These are phyloP conservation scores for Engystomops pustulosus DNA, from an alignment of 2,113 vertebrate species.

Conservation along the genomic window DNA sequence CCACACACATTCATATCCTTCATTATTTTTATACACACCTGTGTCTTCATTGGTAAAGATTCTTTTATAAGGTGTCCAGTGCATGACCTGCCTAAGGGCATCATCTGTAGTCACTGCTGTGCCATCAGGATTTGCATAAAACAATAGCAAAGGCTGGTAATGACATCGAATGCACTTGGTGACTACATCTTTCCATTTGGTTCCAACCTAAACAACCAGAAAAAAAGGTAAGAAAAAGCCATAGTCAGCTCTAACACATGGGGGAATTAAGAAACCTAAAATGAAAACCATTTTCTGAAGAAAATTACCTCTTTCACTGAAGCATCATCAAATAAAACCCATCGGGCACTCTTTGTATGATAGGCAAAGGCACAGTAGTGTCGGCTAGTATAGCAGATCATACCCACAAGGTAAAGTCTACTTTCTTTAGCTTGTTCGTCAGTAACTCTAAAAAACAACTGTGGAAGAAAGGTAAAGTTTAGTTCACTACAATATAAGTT, in stretches of 20 bases:
- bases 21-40: constrained; percentile 72
- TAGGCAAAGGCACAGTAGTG: constrained; percentile 98
- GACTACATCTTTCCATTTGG: constrained; percentile 95
- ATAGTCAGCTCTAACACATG: no score
- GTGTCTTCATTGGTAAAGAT: constrained; percentile 71
- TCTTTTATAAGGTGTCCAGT: constrained; percentile 76
- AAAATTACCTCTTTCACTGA: constrained; percentile 93
- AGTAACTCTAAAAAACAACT: constrained; percentile 96
- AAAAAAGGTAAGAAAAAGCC: not conserved
- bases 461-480: constrained; percentile 35
- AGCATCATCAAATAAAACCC: constrained; percentile 97
- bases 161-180: constrained; percentile 92
- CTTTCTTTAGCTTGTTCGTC: constrained; percentile 92
- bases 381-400: constrained; percentile 95
- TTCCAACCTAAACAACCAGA: constrained; percentile 79
- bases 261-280: not conserved
- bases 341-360: constrained; percentile 94
- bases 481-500: not conserved
- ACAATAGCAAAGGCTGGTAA: constrained; percentile 93
- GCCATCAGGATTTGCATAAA: constrained; percentile 93
- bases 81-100: constrained; percentile 76
- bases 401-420: constrained; percentile 89
- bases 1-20: no score
- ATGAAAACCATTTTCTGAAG: not conserved
- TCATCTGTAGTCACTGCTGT: constrained; percentile 86